Evolutionary conservation across 2,797 vertebrate species (phyloP).

Genomic region (Hozukius guyotensis): DNA sequence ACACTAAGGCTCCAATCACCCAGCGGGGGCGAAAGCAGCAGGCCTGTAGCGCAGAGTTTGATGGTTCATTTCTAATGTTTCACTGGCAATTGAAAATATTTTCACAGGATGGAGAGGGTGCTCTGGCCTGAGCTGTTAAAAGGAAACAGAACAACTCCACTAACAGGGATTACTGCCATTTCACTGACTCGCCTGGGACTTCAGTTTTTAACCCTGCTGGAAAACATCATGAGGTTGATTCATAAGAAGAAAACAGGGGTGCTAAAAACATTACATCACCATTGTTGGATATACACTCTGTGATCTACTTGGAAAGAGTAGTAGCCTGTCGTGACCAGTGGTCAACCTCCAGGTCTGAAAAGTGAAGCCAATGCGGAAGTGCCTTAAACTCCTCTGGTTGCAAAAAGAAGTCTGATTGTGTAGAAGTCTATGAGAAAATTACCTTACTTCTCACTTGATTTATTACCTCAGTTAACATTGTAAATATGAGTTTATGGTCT

Average conservation of each 20-base stretch:
- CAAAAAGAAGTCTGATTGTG: no score
- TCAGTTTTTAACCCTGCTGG: background rate
- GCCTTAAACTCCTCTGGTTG: no score
- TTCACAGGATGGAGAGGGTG: conserved; percentile 51
- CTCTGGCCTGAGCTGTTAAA: conserved; percentile 25
- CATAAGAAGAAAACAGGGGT: background rate
- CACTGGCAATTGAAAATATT: conserved; percentile 59
- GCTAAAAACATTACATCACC: background rate
- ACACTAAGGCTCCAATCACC: background rate
- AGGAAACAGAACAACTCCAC: background rate
- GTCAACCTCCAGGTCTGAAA: no score
- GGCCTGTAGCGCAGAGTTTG: conserved; percentile 55
- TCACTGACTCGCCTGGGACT: conserved; percentile 4
- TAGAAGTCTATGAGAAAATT: no score
- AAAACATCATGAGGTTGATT: background rate
- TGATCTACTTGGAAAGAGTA: background rate
- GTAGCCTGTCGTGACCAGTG: background rate
- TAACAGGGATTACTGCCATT: conserved; percentile 11
- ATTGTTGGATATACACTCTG: background rate
- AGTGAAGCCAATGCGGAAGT: no score
- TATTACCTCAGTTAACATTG: no score
- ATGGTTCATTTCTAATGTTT: conserved; percentile 78
- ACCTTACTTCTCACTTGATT: no score
- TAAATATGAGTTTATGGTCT: no score
- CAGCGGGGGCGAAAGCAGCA: conserved; percentile 5